phyloP scores from a whole-genome alignment of 2,797 vertebrate genomes.

The Betta splendens region DNA sequence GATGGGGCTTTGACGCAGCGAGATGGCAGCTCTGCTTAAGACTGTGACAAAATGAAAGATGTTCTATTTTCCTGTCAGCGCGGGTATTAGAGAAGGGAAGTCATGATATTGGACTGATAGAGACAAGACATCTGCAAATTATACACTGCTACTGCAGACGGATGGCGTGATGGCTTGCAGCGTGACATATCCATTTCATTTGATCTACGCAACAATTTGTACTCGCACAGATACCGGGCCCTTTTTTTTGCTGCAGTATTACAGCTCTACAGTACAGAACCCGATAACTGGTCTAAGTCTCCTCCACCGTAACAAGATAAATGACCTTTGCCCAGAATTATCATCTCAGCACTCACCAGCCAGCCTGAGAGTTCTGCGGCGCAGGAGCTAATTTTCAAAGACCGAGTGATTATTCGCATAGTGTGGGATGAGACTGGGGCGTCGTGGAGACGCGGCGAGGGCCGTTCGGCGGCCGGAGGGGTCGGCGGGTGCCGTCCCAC shows the following conservation, averaged over 20 bases:
- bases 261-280: slow-evolving; percentile 15
- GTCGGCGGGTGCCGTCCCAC: slow-evolving; percentile 49
- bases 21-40: slow-evolving; percentile 43
- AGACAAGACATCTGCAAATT: slow-evolving; percentile 66
- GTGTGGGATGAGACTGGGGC: slow-evolving; percentile 19
- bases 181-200: slow-evolving; percentile 56
- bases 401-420: slow-evolving; percentile 36
- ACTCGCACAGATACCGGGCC: slow-evolving; percentile 21
- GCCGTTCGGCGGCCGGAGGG: slow-evolving; percentile 55
- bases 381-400: slow-evolving; percentile 29
- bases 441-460: slow-evolving; percentile 41
- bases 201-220: slow-evolving; percentile 49
- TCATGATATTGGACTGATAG: slow-evolving; percentile 55
- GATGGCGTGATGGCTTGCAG: slow-evolving; percentile 30
- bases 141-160: slow-evolving; percentile 42
- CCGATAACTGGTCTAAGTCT: slow-evolving; percentile 36
- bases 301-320: slow-evolving; percentile 23
- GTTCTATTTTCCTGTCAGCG: slow-evolving; percentile 63
- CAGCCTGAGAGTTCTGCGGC: not conserved
- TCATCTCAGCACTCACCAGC: slow-evolving; percentile 21
- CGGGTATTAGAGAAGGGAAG: slow-evolving; percentile 45
- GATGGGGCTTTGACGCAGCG: slow-evolving; percentile 62
- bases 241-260: slow-evolving; percentile 41
- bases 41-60: slow-evolving; percentile 53
- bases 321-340: slow-evolving; percentile 10